Base-by-base conservation (phyloP, 92 coral and sea anemone species). In the Micromussa lordhowensis region DNA sequence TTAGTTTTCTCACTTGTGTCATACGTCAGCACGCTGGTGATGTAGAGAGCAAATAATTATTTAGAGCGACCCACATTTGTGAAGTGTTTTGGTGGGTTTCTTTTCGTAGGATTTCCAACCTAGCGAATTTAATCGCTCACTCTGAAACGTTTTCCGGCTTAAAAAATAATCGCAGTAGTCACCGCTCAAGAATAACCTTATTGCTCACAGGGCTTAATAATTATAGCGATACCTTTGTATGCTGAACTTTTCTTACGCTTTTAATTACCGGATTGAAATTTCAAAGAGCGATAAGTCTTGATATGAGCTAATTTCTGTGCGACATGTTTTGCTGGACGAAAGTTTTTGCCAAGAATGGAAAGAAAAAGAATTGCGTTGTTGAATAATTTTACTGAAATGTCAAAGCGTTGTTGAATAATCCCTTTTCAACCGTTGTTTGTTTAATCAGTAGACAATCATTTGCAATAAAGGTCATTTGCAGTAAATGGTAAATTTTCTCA, bases 381-480 rank as follows among this genome's bases (percentile, higher is more conserved):
- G 70, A 55, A 84, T 72, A 35, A 14, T 34, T 16, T 71, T 38
- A 3, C n/a, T 35, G 29, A 22, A 17, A 53, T 49, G 69, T 63
- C 87, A 53, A 72, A 71, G 11, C 35, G 15, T 26, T 72, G 79
- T 35, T 26, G 72, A 49, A 72, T 74, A n/a, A 53, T 74, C 54
- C 18, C 73, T 74, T 51, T 31, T 28, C 32, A 28, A 48, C 69
- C 36, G 22, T 29, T 59, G 54, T 57, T 57, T 84, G 70, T 57
- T 84, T 74, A 53, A 74, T 74, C 74, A 44, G 32, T 36, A 61
- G 36, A 57, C 40, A 34, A 68, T 72, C 68, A 21, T 55, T 57
- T 80, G 30, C 44, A 34, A 57, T 58, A 21, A 57, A 59, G 78
- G 78, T 73, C 78, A 73, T 73, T 36, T 34, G 78, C 36, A 73